Evolutionary conservation across 1,140 invertebrate species (phyloP).

Genomic region (Cardiocondyla obscurior): DNA sequence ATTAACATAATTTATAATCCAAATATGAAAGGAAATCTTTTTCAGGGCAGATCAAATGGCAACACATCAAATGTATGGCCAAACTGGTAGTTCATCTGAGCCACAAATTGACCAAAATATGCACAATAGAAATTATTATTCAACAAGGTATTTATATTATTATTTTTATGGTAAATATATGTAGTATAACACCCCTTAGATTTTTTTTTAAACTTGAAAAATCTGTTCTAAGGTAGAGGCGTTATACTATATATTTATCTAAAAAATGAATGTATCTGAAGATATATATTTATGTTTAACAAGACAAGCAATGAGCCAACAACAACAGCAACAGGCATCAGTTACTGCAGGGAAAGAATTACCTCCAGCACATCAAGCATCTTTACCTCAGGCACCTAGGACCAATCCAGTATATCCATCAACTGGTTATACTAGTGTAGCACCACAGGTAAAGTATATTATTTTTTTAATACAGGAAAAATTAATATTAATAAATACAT

Average conservation of each 20-base stretch:
- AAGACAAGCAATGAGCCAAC: slow-evolving; percentile 79
- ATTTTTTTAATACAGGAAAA: background rate
- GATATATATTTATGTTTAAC: slow-evolving; percentile 42
- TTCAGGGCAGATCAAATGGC: slow-evolving; percentile 80
- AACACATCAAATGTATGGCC: slow-evolving; percentile 81
- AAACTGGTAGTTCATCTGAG: slow-evolving; percentile 76
- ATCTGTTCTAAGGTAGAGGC: no score
- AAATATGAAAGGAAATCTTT: background rate
- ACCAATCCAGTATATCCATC: slow-evolving; percentile 74
- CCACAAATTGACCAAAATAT: slow-evolving; percentile 80
- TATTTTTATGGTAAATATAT: background rate
- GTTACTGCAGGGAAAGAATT: slow-evolving; percentile 77
- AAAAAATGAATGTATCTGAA: background rate
- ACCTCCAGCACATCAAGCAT: slow-evolving; percentile 82
- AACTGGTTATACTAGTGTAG: slow-evolving; percentile 75
- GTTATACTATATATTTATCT: background rate
- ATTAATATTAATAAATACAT: background rate
- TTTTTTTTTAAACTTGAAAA: no score
- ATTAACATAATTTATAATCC: background rate
- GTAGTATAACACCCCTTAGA: no score
- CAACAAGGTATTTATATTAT: slow-evolving; percentile 74
- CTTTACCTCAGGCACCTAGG: slow-evolving; percentile 78
- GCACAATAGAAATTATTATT: slow-evolving; percentile 82
- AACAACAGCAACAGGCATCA: slow-evolving; percentile 75
- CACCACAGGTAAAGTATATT: slow-evolving; percentile 72